Base-by-base conservation (phyloP, 2,113 vertebrate species). In the Mormyrus iriodes region DNA sequence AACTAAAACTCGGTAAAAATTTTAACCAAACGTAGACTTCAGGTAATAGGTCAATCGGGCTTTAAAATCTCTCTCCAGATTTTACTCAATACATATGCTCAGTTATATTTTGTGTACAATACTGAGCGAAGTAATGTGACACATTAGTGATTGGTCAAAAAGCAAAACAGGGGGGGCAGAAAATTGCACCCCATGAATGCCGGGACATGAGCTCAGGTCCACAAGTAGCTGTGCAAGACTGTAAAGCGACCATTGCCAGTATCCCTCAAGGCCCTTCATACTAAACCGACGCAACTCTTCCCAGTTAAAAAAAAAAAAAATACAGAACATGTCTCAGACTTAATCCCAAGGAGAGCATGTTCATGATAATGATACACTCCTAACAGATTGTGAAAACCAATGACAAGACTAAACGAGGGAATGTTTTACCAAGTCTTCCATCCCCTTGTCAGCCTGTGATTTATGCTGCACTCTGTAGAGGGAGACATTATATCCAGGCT, bases 381-480 rank as follows among this genome's bases (percentile, higher is more conserved):
- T 94, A 91, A 89, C 91, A 95, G 94, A 94, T 90, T 91, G 93
- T 53, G 90, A 91, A 87, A 94, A 93, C 92, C 88, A 94, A 93
- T 92, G 90, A 93, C 91, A 94, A 88, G 90, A 92, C 92, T 91
- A 93, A 90, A 95, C 91, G 93, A 92, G 92, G 94, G 93, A 92
- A 92, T 86, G 31, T 94, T 95, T 95, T 95, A 93, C 94, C 93
- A 92, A 91, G 91, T 91, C 91, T 89, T 92, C 84, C 90, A 53
- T 93, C 94, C 93, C 91, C 94, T 94, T 95, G 95, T 96, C 96
- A 94, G 92, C 73, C 93, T 91, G 92, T 96, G 95, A 96, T 97
- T 96, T 96, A 96, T 94, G 92, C 94, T 93, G 93, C 92, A 94
- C 94, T 97, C 96, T 95, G 95, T 94, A 96, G 95, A 95, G 94